Percentiles rank a stretch among this genome's conserved stretches.
These are phyloP conservation scores for Saccopteryx bilineata DNA, from an alignment of 2,113 vertebrate species.

Conservation along the genomic window DNA sequence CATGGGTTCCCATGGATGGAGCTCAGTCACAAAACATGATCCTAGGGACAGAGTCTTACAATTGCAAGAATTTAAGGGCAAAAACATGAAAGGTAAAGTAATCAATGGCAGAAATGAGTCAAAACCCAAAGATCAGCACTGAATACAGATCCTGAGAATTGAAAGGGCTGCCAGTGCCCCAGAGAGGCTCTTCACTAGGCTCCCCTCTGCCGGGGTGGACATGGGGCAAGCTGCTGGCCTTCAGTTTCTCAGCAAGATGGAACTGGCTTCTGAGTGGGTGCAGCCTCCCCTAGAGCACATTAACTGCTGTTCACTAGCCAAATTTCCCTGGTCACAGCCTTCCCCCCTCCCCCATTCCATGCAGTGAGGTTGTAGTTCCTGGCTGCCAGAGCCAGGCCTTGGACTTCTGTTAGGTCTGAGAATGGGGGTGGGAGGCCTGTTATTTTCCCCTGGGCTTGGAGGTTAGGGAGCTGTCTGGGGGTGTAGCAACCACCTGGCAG, in stretches of 20 bases:
- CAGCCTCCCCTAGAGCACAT: neutral
- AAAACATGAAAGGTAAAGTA: neutral
- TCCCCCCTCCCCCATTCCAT: neutral
- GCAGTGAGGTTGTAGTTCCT: neutral
- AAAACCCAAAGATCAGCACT: neutral
- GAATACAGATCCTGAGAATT: too few relatives aligned
- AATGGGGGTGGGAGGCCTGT: rapidly evolving
- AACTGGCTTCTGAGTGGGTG: too few relatives aligned
- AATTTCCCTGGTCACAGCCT: neutral
- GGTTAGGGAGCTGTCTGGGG: neutral
- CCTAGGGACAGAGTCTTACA: neutral
- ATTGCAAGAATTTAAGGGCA: neutral
- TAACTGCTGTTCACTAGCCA: neutral
- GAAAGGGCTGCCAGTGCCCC: neutral
- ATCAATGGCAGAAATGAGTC: neutral
- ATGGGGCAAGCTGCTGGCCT: too few relatives aligned
- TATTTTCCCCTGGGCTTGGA: neutral
- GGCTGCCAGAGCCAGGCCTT: neutral
- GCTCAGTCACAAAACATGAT: neutral
- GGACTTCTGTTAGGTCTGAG: neutral
- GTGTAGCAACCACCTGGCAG: neutral
- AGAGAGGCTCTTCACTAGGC: neutral
- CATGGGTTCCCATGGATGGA: rapidly evolving
- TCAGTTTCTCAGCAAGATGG: too few relatives aligned
- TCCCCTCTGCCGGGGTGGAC: neutral